Conservation (phyloP, 1,140 invertebrate genomes). For the Trypoxylus dichotomus region DNA sequence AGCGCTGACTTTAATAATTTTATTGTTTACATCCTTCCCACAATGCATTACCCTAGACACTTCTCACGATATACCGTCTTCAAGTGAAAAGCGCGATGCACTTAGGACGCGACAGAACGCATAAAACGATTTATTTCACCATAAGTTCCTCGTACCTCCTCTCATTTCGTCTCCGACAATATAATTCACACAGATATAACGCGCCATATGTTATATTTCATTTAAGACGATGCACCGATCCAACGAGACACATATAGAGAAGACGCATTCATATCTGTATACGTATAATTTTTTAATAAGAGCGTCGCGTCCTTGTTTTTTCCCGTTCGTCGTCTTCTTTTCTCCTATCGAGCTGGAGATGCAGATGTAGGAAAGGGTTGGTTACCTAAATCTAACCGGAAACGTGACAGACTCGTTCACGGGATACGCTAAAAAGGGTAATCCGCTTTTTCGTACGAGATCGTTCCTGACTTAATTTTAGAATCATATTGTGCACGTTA, state of each 20-base stretch:
- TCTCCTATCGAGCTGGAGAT: not conserved
- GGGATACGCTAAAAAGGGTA: not conserved
- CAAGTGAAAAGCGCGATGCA: no score
- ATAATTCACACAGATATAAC: not conserved
- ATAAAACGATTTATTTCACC: not conserved
- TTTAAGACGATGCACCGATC: not conserved
- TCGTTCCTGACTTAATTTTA: not conserved
- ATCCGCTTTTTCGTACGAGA: no score
- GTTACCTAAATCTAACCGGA: not conserved
- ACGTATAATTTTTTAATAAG: slow-evolving; percentile 1
- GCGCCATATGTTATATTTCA: not conserved
- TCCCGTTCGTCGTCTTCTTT: not conserved
- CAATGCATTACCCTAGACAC: no score
- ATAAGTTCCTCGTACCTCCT: not conserved
- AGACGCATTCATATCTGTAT: not conserved
- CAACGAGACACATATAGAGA: not conserved
- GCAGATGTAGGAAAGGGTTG: not conserved
- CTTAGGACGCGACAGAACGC: not conserved
- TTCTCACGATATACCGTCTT: no score
- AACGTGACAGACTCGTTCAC: not conserved
- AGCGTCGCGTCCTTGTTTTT: not conserved
- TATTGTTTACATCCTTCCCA: no score
- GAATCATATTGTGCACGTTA: not conserved
- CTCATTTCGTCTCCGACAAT: not conserved
- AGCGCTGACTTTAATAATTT: no score